Evolutionary conservation across 2,888 invertebrate species (phyloP).

Genomic region (Bellardia bayeri): DNA sequence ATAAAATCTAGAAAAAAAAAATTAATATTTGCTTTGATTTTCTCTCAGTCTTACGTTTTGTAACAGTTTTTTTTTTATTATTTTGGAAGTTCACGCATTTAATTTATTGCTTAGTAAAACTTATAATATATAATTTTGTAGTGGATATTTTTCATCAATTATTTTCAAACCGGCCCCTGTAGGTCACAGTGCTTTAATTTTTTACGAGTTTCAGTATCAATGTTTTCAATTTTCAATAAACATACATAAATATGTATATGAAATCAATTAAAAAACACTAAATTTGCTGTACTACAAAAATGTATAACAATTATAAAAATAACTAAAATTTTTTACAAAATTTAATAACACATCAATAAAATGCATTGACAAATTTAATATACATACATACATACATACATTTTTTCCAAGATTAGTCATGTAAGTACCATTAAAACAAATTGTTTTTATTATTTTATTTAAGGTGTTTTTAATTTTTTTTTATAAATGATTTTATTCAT

Average conservation of each 20-base stretch:
- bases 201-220: not conserved
- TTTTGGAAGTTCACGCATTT: no score
- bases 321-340: not conserved
- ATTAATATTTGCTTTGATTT: no score
- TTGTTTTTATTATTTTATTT: not conserved
- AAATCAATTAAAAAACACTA: not conserved
- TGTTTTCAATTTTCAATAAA: constrained; percentile 6
- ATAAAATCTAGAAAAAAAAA: no score
- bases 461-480: constrained; percentile 1
- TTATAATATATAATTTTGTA: no score
- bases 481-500: not conserved
- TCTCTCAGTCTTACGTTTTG: no score
- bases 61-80: no score
- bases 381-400: not conserved
- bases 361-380: not conserved
- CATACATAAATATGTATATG: not conserved
- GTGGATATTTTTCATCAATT: no score
- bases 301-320: not conserved
- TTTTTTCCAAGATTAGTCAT: not conserved
- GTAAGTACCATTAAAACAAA: not conserved
- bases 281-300: not conserved
- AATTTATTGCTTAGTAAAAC: no score
- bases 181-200: not conserved
- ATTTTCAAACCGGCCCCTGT: no score
- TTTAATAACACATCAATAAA: not conserved